Evolutionary conservation across 2,113 vertebrate genomes (phyloP), one percentile per base, ranked within the genome.

Genomic region (Colaptes auratus): DNA sequence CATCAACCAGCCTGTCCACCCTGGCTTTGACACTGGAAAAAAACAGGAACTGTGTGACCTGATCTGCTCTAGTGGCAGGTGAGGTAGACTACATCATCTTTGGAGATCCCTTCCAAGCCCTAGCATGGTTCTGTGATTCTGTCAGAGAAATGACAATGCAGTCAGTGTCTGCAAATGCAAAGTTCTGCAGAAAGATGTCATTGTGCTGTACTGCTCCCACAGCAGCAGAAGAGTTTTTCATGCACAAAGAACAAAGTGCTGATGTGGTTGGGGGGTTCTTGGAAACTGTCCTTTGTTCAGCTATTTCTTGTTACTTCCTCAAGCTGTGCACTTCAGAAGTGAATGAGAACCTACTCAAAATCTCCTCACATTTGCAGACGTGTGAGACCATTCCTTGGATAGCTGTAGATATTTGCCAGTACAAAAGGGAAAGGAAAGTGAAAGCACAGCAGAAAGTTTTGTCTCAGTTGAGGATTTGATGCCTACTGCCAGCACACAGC

Each of bases 221-320:
- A 85, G 64, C 36, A 82, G 72, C 64, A 93, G 56, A 88, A 86
- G 77, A 35, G 30, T 67, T 91, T 79, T 91, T 64, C 59, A 87
- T 85, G 67, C 30, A 52, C 39, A 48, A 46, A 66, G 74, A 92
- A 46, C 55, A 42, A 80, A 95, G 75, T 84, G 84, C 87, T 92
- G 91, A 74, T 85, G 86, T 93, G 84, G 79, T 82, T 82, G 60
- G 39, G 30, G 76, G 79, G 52, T 89, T 96, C 82, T 80, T 82
- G 82, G 91, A 96, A 92, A 56, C 72, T 1, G 0, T 35, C 74
- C 86, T 44, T 89, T 73, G 74, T 64, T 84, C 50, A 66, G 72
- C 81, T 50, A 27, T 82, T 96, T 94, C 95, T 92, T 91, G 78
- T 94, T 85, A 9, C 52, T 89, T 91, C 73, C 82, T 92, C 56